Conservation (phyloP, 2,888 invertebrate species). For the Drosophila monieri region DNA sequence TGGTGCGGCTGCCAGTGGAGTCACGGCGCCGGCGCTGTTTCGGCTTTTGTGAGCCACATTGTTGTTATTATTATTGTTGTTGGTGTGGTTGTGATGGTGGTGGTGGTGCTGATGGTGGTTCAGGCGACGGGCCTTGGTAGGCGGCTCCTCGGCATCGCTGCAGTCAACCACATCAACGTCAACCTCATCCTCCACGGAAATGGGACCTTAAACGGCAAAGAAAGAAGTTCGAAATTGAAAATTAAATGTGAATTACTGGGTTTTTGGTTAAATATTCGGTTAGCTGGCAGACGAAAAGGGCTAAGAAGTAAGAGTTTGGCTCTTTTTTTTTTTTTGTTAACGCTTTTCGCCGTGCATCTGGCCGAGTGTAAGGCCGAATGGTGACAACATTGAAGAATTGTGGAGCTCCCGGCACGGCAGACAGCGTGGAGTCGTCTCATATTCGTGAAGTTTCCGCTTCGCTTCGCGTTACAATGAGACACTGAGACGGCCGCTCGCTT, state of each 20-base stretch:
- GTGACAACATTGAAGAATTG: slow-evolving; percentile 17
- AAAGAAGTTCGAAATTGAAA: slow-evolving; percentile 45
- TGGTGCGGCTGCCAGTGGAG: slow-evolving; percentile 30
- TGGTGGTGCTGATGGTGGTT: slow-evolving; percentile 58
- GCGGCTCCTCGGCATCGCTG: slow-evolving; percentile 87
- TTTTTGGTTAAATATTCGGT: slow-evolving; percentile 2
- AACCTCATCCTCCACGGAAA: slow-evolving; percentile 87
- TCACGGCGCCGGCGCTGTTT: slow-evolving; percentile 46
- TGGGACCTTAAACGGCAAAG: slow-evolving; percentile 80
- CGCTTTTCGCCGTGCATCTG: background rate
- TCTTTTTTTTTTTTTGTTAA: background rate
- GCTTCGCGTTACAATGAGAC: slow-evolving; percentile 56
- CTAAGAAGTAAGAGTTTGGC: too few species aligned
- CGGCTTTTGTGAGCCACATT: slow-evolving; percentile 61
- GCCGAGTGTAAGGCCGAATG: slow-evolving; percentile 15
- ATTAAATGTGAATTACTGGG: slow-evolving; percentile 49
- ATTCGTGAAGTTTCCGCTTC: slow-evolving; percentile 61
- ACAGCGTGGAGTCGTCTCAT: slow-evolving; percentile 56
- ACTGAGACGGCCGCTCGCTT: slow-evolving; percentile 49
- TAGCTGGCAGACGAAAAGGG: background rate
- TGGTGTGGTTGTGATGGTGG: slow-evolving; percentile 33
- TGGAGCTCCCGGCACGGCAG: slow-evolving; percentile 41
- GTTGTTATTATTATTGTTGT: slow-evolving; percentile 48
- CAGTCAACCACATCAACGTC: slow-evolving; percentile 90
- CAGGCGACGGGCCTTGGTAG: slow-evolving; percentile 79